Evolutionary conservation across 1,140 invertebrate genomes (phyloP).

Genomic region (Diploscapter pachys): DNA sequence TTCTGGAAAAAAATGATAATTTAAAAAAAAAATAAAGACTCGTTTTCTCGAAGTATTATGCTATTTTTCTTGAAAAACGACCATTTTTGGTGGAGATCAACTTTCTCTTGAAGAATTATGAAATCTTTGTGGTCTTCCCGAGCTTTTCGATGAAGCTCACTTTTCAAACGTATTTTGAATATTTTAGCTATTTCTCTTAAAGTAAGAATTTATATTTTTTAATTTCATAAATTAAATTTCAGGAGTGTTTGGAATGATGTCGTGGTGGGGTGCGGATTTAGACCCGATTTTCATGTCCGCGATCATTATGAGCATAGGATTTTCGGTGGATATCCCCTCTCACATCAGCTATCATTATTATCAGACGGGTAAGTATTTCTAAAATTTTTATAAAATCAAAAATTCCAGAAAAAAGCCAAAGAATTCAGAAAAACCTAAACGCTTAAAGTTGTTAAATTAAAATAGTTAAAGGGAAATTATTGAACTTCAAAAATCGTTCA

Average conservation of each 20-base stretch:
- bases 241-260: constrained; percentile 61
- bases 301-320: constrained; percentile 62
- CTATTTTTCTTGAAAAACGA: no score
- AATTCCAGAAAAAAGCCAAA: background rate
- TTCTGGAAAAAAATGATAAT: background rate
- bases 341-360: constrained; percentile 63
- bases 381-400: background rate
- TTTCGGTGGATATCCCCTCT: constrained; percentile 62
- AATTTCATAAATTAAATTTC: constrained; percentile 8
- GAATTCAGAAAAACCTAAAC: background rate
- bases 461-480: no score
- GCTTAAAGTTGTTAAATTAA: no score
- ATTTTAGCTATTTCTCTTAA: no score
- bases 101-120: no score
- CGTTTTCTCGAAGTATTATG: no score
- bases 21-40: background rate
- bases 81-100: no score
- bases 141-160: no score
- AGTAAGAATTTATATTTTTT: no score
- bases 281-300: constrained; percentile 62
- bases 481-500: no score
- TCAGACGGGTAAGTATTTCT: constrained; percentile 51
- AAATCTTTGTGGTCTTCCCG: no score
- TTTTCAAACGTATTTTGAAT: no score
- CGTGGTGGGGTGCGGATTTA: constrained; percentile 59